phyloP scores from a whole-genome alignment of 2,888 invertebrate species.

The Agrochola lychnidis region DNA sequence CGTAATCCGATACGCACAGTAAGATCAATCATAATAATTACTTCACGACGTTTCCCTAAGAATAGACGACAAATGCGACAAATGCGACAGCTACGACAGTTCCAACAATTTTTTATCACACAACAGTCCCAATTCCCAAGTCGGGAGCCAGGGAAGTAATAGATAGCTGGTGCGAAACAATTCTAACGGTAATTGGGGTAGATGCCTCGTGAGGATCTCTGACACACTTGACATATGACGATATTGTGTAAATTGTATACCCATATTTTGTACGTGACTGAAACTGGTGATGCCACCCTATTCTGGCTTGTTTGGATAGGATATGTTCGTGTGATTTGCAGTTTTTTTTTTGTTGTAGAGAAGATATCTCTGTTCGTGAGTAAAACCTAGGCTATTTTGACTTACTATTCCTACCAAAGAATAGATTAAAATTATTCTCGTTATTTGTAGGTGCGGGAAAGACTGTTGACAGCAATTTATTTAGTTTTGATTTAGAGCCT shows the following conservation, averaged over 20 bases:
- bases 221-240: constrained; percentile 85
- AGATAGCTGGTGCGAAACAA: constrained; percentile 85
- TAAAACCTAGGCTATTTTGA: not conserved
- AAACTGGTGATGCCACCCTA: constrained; percentile 68
- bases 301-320: constrained; percentile 36
- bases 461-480: not conserved
- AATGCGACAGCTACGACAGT: constrained; percentile 53
- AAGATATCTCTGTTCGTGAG: not conserved
- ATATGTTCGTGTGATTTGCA: constrained; percentile 3
- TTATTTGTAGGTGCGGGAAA: not conserved
- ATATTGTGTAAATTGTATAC: constrained; percentile 87
- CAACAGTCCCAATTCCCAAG: constrained; percentile 80
- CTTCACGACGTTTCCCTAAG: constrained; percentile 63
- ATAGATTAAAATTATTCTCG: not conserved
- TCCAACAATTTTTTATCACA: constrained; percentile 81
- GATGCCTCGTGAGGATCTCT: constrained; percentile 80
- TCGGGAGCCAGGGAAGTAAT: constrained; percentile 79
- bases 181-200: constrained; percentile 86
- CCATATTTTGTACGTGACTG: constrained; percentile 79
- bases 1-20: constrained; percentile 57
- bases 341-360: not conserved
- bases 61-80: constrained; percentile 49
- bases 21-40: constrained; percentile 83
- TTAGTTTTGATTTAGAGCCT: not conserved
- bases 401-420: not conserved